Evolutionary conservation across 2,113 vertebrate species (phyloP).

Genomic region (Ascaphus truei): DNA sequence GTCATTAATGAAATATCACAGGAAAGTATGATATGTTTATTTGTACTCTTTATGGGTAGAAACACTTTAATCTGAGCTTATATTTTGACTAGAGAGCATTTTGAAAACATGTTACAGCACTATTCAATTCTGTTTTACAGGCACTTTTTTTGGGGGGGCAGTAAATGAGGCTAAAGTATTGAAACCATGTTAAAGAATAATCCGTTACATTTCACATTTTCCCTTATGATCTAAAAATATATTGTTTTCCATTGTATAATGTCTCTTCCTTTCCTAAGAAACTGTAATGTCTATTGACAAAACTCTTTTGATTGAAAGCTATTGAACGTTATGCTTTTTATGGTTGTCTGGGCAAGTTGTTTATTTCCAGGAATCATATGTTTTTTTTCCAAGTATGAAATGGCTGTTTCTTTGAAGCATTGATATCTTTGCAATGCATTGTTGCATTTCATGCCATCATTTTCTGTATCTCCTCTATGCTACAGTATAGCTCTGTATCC

Average conservation of each 20-base stretch:
- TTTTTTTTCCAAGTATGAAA: no score
- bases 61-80: not conserved
- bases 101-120: not conserved
- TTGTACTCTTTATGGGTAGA: not conserved
- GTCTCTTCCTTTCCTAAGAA: not conserved
- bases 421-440: no score
- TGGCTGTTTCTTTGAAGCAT: no score
- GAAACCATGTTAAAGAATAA: no score
- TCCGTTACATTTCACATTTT: constrained; percentile 5
- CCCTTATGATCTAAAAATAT: constrained; percentile 12
- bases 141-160: constrained; percentile 8
- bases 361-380: no score
- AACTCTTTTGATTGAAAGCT: no score
- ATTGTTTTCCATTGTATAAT: constrained; percentile 9
- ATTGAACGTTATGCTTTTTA: no score
- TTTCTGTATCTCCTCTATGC: no score
- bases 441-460: no score
- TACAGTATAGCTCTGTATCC: no score
- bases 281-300: not conserved
- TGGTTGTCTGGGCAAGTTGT: no score
- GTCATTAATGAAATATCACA: not conserved
- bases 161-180: not conserved
- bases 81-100: not conserved
- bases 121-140: not conserved
- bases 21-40: not conserved